A percentile compares a stretch with the other conserved stretches of the same genome.
Conservation (phyloP, 1,140 invertebrate genomes). For the Brachionus sp. region DNA sequence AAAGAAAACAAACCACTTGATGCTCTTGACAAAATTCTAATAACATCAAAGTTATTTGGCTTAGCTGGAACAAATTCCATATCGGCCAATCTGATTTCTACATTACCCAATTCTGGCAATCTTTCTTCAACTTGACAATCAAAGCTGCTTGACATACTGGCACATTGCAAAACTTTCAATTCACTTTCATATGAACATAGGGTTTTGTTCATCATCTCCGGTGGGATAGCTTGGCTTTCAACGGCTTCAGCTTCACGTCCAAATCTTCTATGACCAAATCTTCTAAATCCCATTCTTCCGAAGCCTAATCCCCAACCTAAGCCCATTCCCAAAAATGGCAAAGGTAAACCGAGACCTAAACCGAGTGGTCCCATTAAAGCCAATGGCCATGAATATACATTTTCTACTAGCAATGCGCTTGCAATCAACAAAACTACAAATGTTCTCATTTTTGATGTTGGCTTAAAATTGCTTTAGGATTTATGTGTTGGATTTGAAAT, state of each 20-base stretch:
- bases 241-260: not conserved
- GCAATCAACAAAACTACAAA: not conserved
- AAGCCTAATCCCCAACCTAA: not conserved
- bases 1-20: slow-evolving; percentile 30
- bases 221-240: not conserved
- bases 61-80: not conserved
- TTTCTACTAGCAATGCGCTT: not conserved
- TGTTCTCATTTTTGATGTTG: slow-evolving; percentile 5
- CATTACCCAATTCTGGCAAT: not conserved
- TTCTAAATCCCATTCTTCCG: not conserved
- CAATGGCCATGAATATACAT: slow-evolving; percentile 3
- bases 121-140: slow-evolving; percentile 15
- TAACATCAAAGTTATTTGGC: not conserved
- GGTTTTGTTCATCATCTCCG: not conserved
- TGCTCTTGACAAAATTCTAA: slow-evolving; percentile 29
- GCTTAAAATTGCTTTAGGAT: not conserved
- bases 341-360: not conserved
- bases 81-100: slow-evolving; percentile 17
- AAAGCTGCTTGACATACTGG: not conserved
- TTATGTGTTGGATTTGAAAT: not conserved
- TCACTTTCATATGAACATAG: not conserved
- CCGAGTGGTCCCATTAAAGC: not conserved
- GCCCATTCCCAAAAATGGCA: not conserved
- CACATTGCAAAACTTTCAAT: not conserved
- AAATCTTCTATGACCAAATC: not conserved